A percentile compares a stretch with the other conserved stretches of the same genome.
These are phyloP conservation scores for Cranoglanis bouderius DNA, from an alignment of 2,113 vertebrate species.

Conservation along the genomic window DNA sequence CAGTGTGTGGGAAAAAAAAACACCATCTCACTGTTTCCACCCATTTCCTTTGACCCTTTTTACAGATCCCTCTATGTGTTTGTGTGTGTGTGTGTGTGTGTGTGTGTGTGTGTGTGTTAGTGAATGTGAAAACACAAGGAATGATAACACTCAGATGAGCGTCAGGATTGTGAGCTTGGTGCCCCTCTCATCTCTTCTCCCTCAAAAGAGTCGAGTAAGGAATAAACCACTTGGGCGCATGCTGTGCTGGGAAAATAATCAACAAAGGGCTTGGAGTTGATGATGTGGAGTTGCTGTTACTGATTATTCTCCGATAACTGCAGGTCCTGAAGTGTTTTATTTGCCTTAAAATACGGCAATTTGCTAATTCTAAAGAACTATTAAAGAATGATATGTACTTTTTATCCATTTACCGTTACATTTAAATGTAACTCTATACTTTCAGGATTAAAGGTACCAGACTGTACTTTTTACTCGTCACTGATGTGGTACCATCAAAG, in stretches of 20 bases:
- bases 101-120: neutral
- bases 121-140: neutral
- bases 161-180: neutral
- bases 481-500: neutral
- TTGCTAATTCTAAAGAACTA: neutral
- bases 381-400: neutral
- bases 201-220: neutral
- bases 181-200: neutral
- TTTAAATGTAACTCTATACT: neutral
- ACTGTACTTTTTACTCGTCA: neutral
- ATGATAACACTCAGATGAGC: neutral
- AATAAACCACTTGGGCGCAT: neutral
- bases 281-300: neutral
- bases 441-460: neutral
- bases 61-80: neutral
- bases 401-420: neutral
- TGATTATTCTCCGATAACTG: neutral
- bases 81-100: conserved; percentile 8
- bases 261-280: neutral
- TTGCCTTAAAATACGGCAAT: neutral
- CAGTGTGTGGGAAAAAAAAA: conserved; percentile 12
- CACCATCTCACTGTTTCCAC: conserved; percentile 10
- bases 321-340: neutral
- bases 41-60: conserved; percentile 9
- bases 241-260: neutral